A percentile compares a stretch with the other conserved stretches of the same genome.
These are phyloP conservation scores for Tenthredo mesomela DNA, from an alignment of 2,888 invertebrate genomes.

Conservation along the genomic window DNA sequence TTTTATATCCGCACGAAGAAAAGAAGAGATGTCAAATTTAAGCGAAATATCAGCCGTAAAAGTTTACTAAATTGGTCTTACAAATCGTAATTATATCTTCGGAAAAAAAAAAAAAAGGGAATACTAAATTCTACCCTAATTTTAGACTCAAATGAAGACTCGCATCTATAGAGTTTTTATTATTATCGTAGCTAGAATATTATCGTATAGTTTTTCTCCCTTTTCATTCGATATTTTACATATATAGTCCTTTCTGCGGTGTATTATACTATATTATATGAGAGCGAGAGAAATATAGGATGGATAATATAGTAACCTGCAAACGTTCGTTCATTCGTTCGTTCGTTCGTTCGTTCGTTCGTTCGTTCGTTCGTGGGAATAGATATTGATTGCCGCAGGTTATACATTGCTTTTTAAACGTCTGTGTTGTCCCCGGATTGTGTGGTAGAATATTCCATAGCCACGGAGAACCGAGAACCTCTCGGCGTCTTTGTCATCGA, in stretches of 20 bases:
- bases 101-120: neutral
- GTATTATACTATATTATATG: neutral
- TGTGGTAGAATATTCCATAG: neutral
- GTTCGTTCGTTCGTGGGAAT: slow-evolving; percentile 8
- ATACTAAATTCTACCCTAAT: neutral
- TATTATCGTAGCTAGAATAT: neutral
- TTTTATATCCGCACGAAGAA: neutral
- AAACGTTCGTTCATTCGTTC: neutral
- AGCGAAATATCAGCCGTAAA: neutral
- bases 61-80: neutral
- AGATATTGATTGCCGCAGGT: slow-evolving; percentile 32
- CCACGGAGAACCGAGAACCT: neutral
- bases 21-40: neutral
- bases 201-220: neutral
- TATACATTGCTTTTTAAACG: slow-evolving; percentile 44
- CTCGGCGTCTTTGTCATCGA: slow-evolving; percentile 30
- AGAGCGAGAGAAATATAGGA: neutral
- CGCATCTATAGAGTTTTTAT: neutral
- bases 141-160: neutral
- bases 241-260: neutral
- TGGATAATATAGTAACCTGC: neutral
- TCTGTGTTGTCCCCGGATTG: slow-evolving; percentile 19
- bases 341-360: neutral
- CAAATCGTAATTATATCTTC: neutral
- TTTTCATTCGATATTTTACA: neutral